A percentile compares a stretch with the other conserved stretches of the same genome.
These are phyloP conservation scores for Dolichomitus sp. DNA, from an alignment of 2,888 invertebrate genomes.

Conservation along the genomic window DNA sequence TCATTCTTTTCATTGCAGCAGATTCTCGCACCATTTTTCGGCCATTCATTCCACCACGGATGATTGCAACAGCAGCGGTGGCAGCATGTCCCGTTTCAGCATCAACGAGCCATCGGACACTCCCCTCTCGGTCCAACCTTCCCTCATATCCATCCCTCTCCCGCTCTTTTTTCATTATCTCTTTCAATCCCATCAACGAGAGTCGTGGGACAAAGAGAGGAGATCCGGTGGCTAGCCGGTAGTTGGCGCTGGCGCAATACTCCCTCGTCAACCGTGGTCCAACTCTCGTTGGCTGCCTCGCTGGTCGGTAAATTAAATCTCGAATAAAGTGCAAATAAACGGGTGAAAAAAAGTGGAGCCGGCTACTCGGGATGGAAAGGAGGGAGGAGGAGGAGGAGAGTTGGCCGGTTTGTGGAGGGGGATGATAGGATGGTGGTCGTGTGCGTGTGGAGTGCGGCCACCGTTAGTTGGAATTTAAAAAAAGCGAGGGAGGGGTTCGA, in stretches of 20 bases:
- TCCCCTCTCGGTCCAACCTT: constrained; percentile 48
- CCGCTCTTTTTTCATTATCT: constrained; percentile 64
- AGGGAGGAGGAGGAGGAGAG: constrained; percentile 10
- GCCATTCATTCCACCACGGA: constrained; percentile 28
- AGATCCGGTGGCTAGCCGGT: constrained; percentile 16
- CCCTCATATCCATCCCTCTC: constrained; percentile 40
- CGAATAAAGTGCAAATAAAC: constrained; percentile 86
- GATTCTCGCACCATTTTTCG: constrained; percentile 34
- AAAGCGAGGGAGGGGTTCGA: neutral
- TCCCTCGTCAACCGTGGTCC: constrained; percentile 39
- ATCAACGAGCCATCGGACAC: constrained; percentile 50
- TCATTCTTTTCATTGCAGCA: constrained; percentile 31
- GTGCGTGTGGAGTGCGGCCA: constrained; percentile 31
- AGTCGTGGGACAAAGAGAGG: constrained; percentile 26
- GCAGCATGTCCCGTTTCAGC: constrained; percentile 31
- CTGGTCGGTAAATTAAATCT: constrained; percentile 85
- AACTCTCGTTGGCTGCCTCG: constrained; percentile 68
- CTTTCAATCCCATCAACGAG: constrained; percentile 67
- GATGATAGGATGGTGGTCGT: constrained; percentile 19
- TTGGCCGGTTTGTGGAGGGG: constrained; percentile 24
- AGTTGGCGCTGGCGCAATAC: constrained; percentile 43
- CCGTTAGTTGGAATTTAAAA: constrained; percentile 38
- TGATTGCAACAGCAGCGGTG: constrained; percentile 35
- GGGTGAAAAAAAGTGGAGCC: constrained; percentile 70
- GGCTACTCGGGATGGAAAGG: constrained; percentile 30